Evolutionary conservation across 2,113 vertebrate species (phyloP).

Genomic region (Pteronura brasiliensis): DNA sequence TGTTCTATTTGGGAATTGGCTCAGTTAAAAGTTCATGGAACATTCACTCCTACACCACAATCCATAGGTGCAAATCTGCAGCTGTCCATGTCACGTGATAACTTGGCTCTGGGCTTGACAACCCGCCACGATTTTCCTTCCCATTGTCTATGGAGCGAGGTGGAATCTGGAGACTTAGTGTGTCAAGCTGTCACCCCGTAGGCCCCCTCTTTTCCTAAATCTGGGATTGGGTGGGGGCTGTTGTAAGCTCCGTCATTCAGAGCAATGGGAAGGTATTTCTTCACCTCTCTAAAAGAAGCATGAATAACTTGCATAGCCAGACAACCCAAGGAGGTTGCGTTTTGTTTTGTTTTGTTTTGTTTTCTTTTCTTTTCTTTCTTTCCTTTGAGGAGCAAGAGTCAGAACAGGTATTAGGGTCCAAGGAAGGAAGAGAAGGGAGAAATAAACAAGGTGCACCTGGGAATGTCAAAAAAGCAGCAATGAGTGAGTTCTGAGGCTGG

Average conservation of each 20-base stretch:
- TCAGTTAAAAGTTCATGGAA: conserved; percentile 78
- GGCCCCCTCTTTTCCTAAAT: not conserved
- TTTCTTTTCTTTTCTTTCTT: not conserved
- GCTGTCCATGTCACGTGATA: not conserved
- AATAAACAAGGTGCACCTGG: conserved; percentile 70
- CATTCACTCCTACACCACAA: conserved; percentile 37
- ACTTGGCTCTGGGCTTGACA: not conserved
- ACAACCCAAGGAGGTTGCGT: not conserved
- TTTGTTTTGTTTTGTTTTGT: not conserved
- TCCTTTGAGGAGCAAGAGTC: not conserved
- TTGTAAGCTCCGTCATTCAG: conserved; percentile 42
- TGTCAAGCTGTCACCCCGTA: conserved; percentile 27
- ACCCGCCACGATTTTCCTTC: conserved; percentile 5
- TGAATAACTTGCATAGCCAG: not conserved
- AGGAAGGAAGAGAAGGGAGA: not conserved
- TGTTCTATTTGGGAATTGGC: conserved; percentile 60
- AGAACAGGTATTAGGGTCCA: not conserved
- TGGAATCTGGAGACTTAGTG: conserved; percentile 45
- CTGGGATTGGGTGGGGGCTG: not conserved
- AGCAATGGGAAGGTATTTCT: not conserved
- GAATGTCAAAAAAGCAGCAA: conserved; percentile 71
- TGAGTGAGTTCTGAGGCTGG: conserved; percentile 57
- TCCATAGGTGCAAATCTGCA: conserved; percentile 66
- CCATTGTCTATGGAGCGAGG: not conserved
- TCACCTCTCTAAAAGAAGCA: not conserved